Base-by-base conservation (phyloP, 2,888 invertebrate genomes). In the Microplitis deprimator region DNA sequence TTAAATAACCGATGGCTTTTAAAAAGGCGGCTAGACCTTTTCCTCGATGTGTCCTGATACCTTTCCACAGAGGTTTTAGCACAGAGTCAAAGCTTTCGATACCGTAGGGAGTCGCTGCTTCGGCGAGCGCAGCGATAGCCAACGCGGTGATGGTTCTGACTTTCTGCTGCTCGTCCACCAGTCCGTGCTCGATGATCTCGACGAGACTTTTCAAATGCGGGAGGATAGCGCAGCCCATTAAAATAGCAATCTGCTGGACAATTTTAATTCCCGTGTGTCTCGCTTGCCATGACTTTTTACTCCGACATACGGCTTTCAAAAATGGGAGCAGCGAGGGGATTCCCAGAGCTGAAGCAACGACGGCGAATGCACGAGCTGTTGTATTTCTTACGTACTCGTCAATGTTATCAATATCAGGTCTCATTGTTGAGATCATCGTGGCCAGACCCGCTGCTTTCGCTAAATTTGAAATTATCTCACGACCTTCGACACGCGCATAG, bases 11-110 rank as follows among this genome's bases (percentile, higher is more conserved):
- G 89, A 99, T 99, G 69, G 99, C 99, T 90, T 99, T 99, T 79
- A 99, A 91, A 91, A 99, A 99, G n/a, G 99, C 99, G 79, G 99
- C 99, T 83, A 99, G 92, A 91, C 99, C 98, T 92, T 98, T 95
- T 78, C 95, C 96, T 83, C 95, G 92, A 88, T 96, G 96, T 0
- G 95, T 98, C 68, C 98, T 92, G 85, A 99, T 98, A 92, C 99
- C 99, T 90, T 99, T 98, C 99, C 99, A 99, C 50, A 99, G 91
- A 0, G 99, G 99, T 91, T 99, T 99, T 74, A 99, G 92, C 0
- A 99, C 99, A 0, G 98, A 98, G 91, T 99, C 99, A 90, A 99
- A 99, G 76, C 98, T 99, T 90, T 99, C 99, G 87, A 99, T 99
- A 92, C 99, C 99, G 87, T 99, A 99, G 0, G 99, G 99, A 0